Evolutionary conservation across 2,888 invertebrate genomes (phyloP), one percentile per base, ranked within the genome.

Genomic region (Drosophila rubida): DNA sequence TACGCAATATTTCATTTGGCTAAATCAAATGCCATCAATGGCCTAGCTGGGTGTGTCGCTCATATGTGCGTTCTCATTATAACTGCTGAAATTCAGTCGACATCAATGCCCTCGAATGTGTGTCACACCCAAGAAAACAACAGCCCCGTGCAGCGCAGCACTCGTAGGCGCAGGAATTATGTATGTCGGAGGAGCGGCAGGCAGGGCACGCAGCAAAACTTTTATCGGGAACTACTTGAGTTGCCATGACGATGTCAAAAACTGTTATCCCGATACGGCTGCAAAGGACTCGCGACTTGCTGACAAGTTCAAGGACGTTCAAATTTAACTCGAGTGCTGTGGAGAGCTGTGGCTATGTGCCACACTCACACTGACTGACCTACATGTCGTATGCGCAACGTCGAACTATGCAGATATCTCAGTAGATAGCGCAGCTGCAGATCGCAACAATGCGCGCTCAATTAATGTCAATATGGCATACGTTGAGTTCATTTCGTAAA

Each of bases 271-370:
- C 72, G 80, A 70, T 80, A 65, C 13, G 50, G 48, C 63, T 42
- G 58, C 70, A 60, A 71, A 64, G 67, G 63, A 78, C 61, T 53
- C 67, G 51, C 23, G 51, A n/a, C n/a, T 30, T 59, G 13, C 45
- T 66, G 78, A 75, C 89, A 89, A 89, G 89, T 89, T 89, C 88
- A 89, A 89, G 90, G 89, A 85, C 88, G 83, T 88, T 83, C 76
- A 61, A 69, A 45, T 30, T 19, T 23, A 48, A 51, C 22, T 46
- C 14, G 11, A n/a, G 9, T 11, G 35, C 32, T n/a, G n/a, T n/a
- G n/a, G n/a, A 8, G 22, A 41, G 22, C n/a, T 39, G 7, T n/a
- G 9, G 11, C 22, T 19, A 7, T 8, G n/a, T 22, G 30, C 9
- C 39, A 37, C n/a, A n/a, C n/a, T n/a, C n/a, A n/a, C n/a, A n/a